Evolutionary conservation across 2,888 invertebrate species (phyloP).

Genomic region (Peribatodes rhomboidaria): DNA sequence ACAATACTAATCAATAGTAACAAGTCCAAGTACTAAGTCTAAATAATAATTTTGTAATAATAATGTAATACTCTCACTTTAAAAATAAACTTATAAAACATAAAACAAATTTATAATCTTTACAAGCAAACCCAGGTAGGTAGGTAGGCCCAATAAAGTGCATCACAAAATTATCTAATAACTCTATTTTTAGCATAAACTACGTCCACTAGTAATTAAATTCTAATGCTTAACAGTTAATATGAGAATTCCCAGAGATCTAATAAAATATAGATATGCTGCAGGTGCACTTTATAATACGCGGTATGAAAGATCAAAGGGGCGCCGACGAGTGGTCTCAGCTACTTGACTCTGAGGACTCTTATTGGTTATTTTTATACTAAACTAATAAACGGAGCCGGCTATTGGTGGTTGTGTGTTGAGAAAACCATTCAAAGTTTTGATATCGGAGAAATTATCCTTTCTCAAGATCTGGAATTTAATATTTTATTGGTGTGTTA

Average conservation of each 20-base stretch:
- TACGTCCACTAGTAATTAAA: slow-evolving; percentile 1
- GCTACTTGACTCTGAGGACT: slow-evolving; percentile 19
- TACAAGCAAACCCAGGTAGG: background rate
- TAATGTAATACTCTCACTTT: too few relatives aligned
- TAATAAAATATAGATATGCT: slow-evolving; percentile 23
- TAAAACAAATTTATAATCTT: too few relatives aligned
- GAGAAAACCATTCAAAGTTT: background rate
- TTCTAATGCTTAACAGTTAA: slow-evolving; percentile 20
- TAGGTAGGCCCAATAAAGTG: background rate
- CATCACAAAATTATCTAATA: slow-evolving; percentile 10
- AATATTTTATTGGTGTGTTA: too few relatives aligned
- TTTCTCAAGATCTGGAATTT: too few relatives aligned
- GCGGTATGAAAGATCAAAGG: slow-evolving; percentile 26
- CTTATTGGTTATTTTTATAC: slow-evolving; percentile 18
- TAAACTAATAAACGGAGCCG: slow-evolving; percentile 27
- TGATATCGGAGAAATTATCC: background rate
- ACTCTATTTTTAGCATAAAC: slow-evolving; percentile 8
- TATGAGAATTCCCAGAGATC: slow-evolving; percentile 7
- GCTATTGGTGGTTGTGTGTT: slow-evolving; percentile 23
- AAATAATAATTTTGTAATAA: too few relatives aligned
- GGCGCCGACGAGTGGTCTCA: slow-evolving; percentile 27
- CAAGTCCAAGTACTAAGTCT: too few relatives aligned
- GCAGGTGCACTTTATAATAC: slow-evolving; percentile 30
- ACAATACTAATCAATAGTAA: too few relatives aligned
- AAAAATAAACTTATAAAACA: too few relatives aligned